Percentiles rank a stretch among this genome's conserved stretches.
These are phyloP conservation scores for Gulo gulo DNA, from an alignment of 2,113 vertebrate species.

Conservation along the genomic window DNA sequence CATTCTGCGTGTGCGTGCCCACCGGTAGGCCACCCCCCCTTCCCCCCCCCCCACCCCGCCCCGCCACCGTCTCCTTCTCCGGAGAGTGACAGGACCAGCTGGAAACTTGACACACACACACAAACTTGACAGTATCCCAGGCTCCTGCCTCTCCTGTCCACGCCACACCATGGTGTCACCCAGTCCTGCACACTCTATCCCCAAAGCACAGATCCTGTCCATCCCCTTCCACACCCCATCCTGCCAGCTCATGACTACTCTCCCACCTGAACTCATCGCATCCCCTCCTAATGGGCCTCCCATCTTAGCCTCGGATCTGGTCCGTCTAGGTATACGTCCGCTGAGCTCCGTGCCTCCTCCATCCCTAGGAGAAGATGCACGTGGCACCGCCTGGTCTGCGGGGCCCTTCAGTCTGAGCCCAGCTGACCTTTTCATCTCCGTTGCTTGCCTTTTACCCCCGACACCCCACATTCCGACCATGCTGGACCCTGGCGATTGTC, in stretches of 20 bases:
- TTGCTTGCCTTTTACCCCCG: neutral
- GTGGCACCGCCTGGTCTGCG: neutral
- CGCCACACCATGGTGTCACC: rapidly evolving
- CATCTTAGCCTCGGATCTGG: too few species aligned
- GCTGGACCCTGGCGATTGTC: neutral
- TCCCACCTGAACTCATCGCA: neutral
- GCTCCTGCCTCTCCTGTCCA: neutral
- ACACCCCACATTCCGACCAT: neutral
- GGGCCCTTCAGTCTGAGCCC: neutral
- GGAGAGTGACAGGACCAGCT: neutral
- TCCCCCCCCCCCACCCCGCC: neutral
- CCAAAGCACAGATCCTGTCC: rapidly evolving
- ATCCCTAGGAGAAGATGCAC: neutral
- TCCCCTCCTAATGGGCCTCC: neutral
- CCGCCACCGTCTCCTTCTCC: neutral
- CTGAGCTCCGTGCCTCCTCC: neutral
- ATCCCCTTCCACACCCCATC: too few species aligned
- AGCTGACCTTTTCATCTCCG: neutral
- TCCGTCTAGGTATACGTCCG: too few species aligned
- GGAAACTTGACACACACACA: neutral
- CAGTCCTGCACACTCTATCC: too few species aligned
- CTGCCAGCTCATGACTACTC: too few species aligned
- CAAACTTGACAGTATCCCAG: neutral
- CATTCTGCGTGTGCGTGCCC: rapidly evolving
- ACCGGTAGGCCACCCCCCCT: too few species aligned